Conservation (phyloP, 2,797 vertebrate genomes). For the Harpagifer antarcticus region DNA sequence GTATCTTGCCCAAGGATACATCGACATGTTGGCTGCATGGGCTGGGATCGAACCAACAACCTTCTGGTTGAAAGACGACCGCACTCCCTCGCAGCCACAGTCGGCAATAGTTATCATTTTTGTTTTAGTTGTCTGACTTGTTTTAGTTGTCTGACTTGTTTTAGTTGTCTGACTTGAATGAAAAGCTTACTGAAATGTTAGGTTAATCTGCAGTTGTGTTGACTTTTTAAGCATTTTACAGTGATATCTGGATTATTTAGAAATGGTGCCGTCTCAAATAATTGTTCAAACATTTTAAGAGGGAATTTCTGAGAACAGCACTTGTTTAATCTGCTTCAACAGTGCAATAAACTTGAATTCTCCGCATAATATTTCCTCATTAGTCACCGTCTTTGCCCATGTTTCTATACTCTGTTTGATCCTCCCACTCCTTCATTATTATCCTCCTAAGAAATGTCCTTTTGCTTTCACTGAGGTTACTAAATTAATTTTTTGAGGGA, state of each 20-base stretch:
- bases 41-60: too few species aligned
- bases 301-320: slow-evolving; percentile 31
- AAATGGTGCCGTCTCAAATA: not conserved
- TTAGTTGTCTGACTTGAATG: not conserved
- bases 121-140: not conserved
- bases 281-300: slow-evolving; percentile 24
- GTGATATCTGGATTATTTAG: not conserved
- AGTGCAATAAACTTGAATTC: slow-evolving; percentile 26
- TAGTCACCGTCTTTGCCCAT: slow-evolving; percentile 40
- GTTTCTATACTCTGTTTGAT: slow-evolving; percentile 44
- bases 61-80: too few species aligned
- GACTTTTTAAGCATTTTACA: not conserved
- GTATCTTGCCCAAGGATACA: too few species aligned
- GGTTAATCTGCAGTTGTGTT: slow-evolving; percentile 1
- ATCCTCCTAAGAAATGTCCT: slow-evolving; percentile 34
- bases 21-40: too few species aligned
- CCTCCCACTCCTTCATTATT: slow-evolving; percentile 51
- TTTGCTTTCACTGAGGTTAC: slow-evolving; percentile 9
- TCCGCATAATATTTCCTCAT: slow-evolving; percentile 46
- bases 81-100: too few species aligned
- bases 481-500: slow-evolving; percentile 22
- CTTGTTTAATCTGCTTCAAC: slow-evolving; percentile 28
- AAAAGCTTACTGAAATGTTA: not conserved
- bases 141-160: not conserved
- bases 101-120: slow-evolving; percentile 2